These are phyloP conservation scores for Drosophila macrothrix DNA, from an alignment of 2,888 invertebrate species.

Conservation along the genomic window DNA sequence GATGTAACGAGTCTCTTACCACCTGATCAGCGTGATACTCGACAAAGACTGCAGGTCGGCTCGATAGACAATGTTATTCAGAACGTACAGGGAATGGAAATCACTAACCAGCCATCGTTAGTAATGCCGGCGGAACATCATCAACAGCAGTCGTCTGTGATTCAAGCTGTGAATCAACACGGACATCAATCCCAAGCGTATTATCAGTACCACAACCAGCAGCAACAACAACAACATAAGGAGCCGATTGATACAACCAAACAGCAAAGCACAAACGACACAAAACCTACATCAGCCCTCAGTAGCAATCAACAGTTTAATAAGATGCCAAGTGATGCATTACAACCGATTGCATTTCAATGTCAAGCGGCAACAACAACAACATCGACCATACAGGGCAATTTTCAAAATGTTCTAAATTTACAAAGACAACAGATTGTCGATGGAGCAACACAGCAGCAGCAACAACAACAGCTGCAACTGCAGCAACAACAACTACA, in stretches of 20 bases:
- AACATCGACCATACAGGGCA: slow-evolving; percentile 66
- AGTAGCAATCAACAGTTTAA: slow-evolving; percentile 33
- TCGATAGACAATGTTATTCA: slow-evolving; percentile 16
- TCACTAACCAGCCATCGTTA: slow-evolving; percentile 44
- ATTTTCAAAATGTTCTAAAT: slow-evolving; percentile 78
- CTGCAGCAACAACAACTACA: slow-evolving; percentile 45
- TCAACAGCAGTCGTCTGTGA: slow-evolving; percentile 23
- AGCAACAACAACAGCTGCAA: slow-evolving; percentile 42
- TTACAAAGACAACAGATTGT: slow-evolving; percentile 68
- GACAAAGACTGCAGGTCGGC: slow-evolving; percentile 15
- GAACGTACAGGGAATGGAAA: slow-evolving; percentile 5
- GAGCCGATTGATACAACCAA: slow-evolving; percentile 33
- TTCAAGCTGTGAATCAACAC: slow-evolving; percentile 50
- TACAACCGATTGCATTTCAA: slow-evolving; percentile 32
- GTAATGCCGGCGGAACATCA: slow-evolving; percentile 49
- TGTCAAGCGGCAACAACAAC: slow-evolving; percentile 44
- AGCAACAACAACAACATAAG: slow-evolving; percentile 18
- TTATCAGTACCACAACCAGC: slow-evolving; percentile 25
- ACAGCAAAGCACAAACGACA: slow-evolving; percentile 33
- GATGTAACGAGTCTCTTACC: slow-evolving; percentile 6
- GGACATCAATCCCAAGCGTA: slow-evolving; percentile 45
- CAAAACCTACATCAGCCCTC: slow-evolving; percentile 40
- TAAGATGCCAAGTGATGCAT: slow-evolving; percentile 13
- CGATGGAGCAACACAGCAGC: slow-evolving; percentile 44
- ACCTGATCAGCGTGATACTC: slow-evolving; percentile 15